Evolutionary conservation across 1,140 invertebrate species (phyloP).

Genomic region (Drosophila malerkotliana): DNA sequence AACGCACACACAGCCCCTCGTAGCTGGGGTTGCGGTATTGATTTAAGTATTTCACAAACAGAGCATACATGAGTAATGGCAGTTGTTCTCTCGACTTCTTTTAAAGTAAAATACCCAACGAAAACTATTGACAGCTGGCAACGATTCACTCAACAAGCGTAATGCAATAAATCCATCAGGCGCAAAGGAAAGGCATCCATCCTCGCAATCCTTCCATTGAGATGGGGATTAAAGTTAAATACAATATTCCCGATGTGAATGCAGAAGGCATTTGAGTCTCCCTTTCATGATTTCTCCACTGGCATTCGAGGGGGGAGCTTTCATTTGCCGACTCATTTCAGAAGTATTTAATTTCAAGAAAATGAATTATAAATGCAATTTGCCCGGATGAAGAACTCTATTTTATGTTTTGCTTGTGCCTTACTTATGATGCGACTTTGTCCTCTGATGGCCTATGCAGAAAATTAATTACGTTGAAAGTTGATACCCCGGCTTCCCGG

Average conservation of each 20-base stretch:
- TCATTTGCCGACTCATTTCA: slow-evolving; percentile 17
- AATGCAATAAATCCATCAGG: slow-evolving; percentile 27
- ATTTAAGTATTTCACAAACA: slow-evolving; percentile 35
- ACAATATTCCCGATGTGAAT: slow-evolving; percentile 36
- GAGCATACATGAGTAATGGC: slow-evolving; percentile 19
- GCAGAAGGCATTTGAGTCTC: not conserved
- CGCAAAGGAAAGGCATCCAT: not conserved
- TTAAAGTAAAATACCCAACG: not conserved
- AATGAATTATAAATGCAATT: slow-evolving; percentile 58
- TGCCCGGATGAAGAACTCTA: slow-evolving; percentile 14
- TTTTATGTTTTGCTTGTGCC: slow-evolving; percentile 31
- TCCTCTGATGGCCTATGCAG: slow-evolving; percentile 45
- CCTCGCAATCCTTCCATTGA: slow-evolving; percentile 24
- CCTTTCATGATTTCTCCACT: not conserved
- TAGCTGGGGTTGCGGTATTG: slow-evolving; percentile 15
- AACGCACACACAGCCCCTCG: not conserved
- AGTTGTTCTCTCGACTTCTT: not conserved
- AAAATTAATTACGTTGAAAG: slow-evolving; percentile 58
- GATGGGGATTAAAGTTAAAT: slow-evolving; percentile 23
- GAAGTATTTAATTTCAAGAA: slow-evolving; percentile 44
- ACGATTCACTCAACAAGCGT: not conserved
- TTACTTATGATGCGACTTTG: slow-evolving; percentile 38
- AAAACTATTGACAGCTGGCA: slow-evolving; percentile 23
- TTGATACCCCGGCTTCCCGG: slow-evolving; percentile 29
- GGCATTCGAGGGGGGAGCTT: slow-evolving; percentile 1